A percentile compares a stretch with the other conserved stretches of the same genome.
Evolutionary conservation across 1,140 invertebrate species (phyloP).

Genomic region (Nomia melanderi): DNA sequence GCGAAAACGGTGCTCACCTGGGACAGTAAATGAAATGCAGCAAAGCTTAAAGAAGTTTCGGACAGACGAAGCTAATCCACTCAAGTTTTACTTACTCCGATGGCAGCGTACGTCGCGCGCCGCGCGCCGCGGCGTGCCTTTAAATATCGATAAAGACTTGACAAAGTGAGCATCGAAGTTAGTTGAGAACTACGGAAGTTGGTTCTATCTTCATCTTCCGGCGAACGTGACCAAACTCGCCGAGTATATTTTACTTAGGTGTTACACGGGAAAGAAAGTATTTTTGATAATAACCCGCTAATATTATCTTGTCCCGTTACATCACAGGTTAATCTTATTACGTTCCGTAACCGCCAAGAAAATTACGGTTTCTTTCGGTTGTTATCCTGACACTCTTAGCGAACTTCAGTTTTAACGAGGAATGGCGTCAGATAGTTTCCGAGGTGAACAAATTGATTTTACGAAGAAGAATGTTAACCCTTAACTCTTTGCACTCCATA

Average conservation of each 20-base stretch:
- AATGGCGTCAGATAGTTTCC: no score
- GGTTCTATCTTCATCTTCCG: slow-evolving; percentile 29
- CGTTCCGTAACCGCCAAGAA: no score
- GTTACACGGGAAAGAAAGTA: neutral
- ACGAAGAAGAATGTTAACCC: no score
- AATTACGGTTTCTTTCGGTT: no score
- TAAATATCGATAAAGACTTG: slow-evolving; percentile 54
- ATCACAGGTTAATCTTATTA: no score
- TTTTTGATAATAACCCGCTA: neutral
- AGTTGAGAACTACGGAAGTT: slow-evolving; percentile 31
- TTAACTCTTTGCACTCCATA: no score
- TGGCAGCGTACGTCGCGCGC: slow-evolving; percentile 26
- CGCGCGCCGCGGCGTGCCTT: slow-evolving; percentile 13
- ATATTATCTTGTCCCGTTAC: neutral
- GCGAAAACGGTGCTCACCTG: neutral
- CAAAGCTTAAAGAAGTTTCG: slow-evolving; percentile 45
- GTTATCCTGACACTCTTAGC: no score
- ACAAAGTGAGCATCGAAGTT: slow-evolving; percentile 54
- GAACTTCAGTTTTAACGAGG: no score
- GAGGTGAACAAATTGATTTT: no score
- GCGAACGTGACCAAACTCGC: neutral
- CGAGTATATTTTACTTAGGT: slow-evolving; percentile 6
- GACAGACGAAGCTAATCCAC: slow-evolving; percentile 47
- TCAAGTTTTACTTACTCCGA: slow-evolving; percentile 51
- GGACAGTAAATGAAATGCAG: slow-evolving; percentile 41